Conservation (phyloP, 2,113 vertebrate species). For the Megaptera novaeangliae region DNA sequence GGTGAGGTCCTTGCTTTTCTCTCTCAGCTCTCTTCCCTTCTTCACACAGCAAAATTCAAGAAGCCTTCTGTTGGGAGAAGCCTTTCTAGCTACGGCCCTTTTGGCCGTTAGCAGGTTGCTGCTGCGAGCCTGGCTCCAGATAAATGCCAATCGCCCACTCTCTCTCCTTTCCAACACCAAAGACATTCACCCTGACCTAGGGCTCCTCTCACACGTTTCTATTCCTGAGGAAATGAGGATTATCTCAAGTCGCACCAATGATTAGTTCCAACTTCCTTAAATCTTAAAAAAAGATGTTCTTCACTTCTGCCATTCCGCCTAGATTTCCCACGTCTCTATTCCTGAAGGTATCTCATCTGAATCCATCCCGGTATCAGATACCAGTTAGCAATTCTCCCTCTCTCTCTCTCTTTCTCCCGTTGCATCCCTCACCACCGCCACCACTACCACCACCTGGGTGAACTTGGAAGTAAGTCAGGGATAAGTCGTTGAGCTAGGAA, state of each 20-base stretch:
- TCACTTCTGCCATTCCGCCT: not conserved
- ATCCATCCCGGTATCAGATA: not conserved
- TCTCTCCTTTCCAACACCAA: not conserved
- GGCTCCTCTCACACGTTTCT: not conserved
- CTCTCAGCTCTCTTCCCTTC: not conserved
- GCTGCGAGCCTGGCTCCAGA: not conserved
- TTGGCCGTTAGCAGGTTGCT: not conserved
- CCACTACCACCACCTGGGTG: not conserved
- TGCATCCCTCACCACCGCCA: rapidly evolving
- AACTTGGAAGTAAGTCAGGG: not conserved
- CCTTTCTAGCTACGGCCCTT: not conserved
- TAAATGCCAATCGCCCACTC: not conserved
- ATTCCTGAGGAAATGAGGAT: not conserved
- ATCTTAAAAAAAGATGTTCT: not conserved
- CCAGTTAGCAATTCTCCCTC: not conserved
- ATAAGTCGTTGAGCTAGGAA: not conserved
- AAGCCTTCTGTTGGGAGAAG: not conserved
- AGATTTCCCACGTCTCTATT: not conserved
- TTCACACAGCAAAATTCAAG: not conserved
- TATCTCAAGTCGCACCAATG: not conserved
- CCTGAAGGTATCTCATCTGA: not conserved
- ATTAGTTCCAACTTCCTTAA: not conserved
- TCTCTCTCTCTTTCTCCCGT: too few species aligned
- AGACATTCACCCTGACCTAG: not conserved
- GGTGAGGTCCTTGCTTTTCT: not conserved